Conservation (phyloP, 2,113 vertebrate genomes). For the Formicarius rufipectus region DNA sequence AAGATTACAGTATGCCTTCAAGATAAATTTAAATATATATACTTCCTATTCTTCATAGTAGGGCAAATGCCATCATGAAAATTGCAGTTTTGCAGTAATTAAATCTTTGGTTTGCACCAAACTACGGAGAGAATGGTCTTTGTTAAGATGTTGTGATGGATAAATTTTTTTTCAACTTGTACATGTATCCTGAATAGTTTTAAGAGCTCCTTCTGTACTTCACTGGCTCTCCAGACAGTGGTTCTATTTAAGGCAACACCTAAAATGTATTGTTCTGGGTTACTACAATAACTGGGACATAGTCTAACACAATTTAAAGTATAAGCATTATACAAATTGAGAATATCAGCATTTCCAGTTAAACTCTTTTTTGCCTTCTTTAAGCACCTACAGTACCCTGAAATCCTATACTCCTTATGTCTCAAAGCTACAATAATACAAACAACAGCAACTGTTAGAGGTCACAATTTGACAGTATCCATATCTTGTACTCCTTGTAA, state of each 20-base stretch:
- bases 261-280: conserved; percentile 25
- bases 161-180: not conserved
- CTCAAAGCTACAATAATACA: not conserved
- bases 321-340: not conserved
- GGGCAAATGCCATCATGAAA: not conserved
- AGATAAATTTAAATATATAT: not conserved
- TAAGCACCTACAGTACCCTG: not conserved
- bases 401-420: not conserved
- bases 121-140: not conserved
- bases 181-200: not conserved
- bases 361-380: not conserved
- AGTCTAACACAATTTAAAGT: not conserved
- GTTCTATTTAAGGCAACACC: conserved; percentile 32
- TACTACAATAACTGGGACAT: conserved; percentile 23
- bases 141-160: not conserved
- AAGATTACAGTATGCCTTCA: not conserved
- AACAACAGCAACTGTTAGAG: not conserved
- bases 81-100: not conserved
- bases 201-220: not conserved
- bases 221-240: not conserved
- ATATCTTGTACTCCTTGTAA: not conserved
- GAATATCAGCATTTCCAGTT: not conserved
- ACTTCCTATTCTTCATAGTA: not conserved
- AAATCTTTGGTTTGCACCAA: not conserved
- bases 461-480: not conserved